Evolutionary conservation across 2,888 invertebrate genomes (phyloP), one percentile per base, ranked within the genome.

Genomic region (Melanostoma scalare): DNA sequence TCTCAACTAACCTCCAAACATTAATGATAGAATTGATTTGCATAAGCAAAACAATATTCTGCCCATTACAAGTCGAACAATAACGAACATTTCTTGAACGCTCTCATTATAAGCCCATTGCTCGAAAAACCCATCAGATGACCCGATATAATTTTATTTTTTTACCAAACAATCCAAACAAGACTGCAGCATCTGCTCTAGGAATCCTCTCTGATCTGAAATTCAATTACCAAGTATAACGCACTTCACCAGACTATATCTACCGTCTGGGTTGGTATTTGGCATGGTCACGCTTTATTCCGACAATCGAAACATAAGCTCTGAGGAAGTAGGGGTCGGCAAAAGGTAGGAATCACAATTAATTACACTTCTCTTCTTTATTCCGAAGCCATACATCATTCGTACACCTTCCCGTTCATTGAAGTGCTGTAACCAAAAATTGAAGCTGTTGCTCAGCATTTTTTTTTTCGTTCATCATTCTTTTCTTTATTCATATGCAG

Each of bases 281-380:
- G 78, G 61, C 61, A 56, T 63, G 65, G 74, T 72, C 81, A 81
- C 60, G 61, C 76, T 76, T 81, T 42, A 56, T 61, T 72, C 76
- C 48, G 53, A 61, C 50, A 67, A 55, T 52, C 38, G 44, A 61
- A 76, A 46, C 60, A 71, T 76, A 53, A 55, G 48, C 6, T 36
- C 31, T n/a, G 38, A 46, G 31, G 52, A 60, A 35, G 44, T 40
- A n/a, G 38, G 48, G 20, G 65, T 10, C 44, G 65, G 35, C 42
- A 69, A 36, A 71, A 35, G 71, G 53, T 40, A 58, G 30, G 44
- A 61, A 50, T 72, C 68, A 73, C 77, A 82, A 78, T 78, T 82
- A 82, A 82, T 82, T 77, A 82, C 73, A 69, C 68, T 68, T 77
- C 82, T 58, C 67, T 73, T 77, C 72, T 73, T 68, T 40, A 71